These are phyloP conservation scores for Cacoxenus indagator DNA, from an alignment of 2,888 invertebrate species.

Conservation along the genomic window DNA sequence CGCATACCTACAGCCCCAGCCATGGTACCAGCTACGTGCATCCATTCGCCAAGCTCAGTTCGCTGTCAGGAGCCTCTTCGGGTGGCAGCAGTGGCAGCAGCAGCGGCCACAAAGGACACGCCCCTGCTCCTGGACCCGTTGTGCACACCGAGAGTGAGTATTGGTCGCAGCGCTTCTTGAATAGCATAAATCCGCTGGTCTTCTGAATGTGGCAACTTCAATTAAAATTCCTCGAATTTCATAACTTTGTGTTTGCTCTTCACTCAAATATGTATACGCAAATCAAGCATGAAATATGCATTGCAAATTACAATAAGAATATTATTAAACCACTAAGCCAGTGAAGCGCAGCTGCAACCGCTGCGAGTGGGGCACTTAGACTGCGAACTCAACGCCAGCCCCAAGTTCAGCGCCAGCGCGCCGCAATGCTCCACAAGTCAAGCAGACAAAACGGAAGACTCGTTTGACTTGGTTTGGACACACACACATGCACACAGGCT, in stretches of 20 bases:
- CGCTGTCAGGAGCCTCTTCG: slow-evolving; percentile 66
- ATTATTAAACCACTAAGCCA: slow-evolving; percentile 13
- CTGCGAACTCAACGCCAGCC: background rate
- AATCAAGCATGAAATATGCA: slow-evolving; percentile 3
- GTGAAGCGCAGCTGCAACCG: background rate
- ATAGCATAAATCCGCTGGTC: slow-evolving; percentile 40
- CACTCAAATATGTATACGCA: background rate
- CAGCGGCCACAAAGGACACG: slow-evolving; percentile 45
- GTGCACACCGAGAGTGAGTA: slow-evolving; percentile 69
- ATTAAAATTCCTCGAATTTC: background rate
- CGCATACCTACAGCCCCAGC: slow-evolving; percentile 65
- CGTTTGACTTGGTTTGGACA: background rate
- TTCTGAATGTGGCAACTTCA: slow-evolving; percentile 32
- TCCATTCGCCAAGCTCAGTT: slow-evolving; percentile 64
- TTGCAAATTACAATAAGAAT: background rate
- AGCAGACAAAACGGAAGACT: slow-evolving; percentile 14
- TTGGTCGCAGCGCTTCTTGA: slow-evolving; percentile 42
- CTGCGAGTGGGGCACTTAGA: no score
- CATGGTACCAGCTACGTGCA: slow-evolving; percentile 52
- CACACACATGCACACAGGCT: background rate
- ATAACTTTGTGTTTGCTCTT: background rate
- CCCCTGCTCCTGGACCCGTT: slow-evolving; percentile 49
- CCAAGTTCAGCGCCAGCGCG: slow-evolving; percentile 11
- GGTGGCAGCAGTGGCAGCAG: slow-evolving; percentile 58
- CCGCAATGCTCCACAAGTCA: background rate